A percentile compares a stretch with the other conserved stretches of the same genome.
Evolutionary conservation across 2,797 vertebrate genomes (phyloP).

Genomic region (Picus viridis): DNA sequence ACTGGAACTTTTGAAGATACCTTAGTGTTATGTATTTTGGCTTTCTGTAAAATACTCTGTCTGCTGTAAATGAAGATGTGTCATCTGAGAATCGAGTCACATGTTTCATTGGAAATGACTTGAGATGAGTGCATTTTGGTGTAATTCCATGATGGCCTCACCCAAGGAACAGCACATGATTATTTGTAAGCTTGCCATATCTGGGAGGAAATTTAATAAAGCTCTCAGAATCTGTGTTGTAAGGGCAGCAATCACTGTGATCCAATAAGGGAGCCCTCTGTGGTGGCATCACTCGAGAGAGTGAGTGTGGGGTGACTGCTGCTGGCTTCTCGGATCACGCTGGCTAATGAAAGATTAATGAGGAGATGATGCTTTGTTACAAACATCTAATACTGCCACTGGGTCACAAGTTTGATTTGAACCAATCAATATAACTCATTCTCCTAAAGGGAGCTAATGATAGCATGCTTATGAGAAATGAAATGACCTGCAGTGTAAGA

Average conservation of each 20-base stretch:
- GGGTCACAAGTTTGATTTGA: conserved; percentile 68
- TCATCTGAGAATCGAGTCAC: conserved; percentile 60
- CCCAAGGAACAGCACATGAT: conserved; percentile 74
- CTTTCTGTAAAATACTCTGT: conserved; percentile 62
- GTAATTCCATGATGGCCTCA: conserved; percentile 75
- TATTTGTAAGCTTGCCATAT: conserved; percentile 71
- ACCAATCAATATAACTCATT: conserved; percentile 71
- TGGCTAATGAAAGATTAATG: conserved; percentile 80
- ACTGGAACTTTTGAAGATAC: conserved; percentile 16
- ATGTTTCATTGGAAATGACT: conserved; percentile 76
- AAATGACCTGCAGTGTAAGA: conserved; percentile 57
- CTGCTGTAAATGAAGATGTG: conserved; percentile 54
- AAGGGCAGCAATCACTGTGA: conserved; percentile 73
- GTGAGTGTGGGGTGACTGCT: conserved; percentile 41
- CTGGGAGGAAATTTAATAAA: conserved; percentile 75
- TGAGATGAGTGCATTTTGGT: conserved; percentile 72
- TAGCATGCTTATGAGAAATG: conserved; percentile 72
- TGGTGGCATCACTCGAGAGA: conserved; percentile 73
- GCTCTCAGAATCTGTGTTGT: conserved; percentile 62
- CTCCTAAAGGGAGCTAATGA: conserved; percentile 67
- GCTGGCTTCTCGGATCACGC: conserved; percentile 65
- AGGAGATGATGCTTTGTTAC: conserved; percentile 70
- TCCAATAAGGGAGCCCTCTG: conserved; percentile 75
- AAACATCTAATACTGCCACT: conserved; percentile 58
- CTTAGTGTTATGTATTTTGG: not conserved